Percentiles rank a stretch among this genome's conserved stretches.
Conservation (phyloP, 2,113 vertebrate species). For the Asarcornis scutulata region DNA sequence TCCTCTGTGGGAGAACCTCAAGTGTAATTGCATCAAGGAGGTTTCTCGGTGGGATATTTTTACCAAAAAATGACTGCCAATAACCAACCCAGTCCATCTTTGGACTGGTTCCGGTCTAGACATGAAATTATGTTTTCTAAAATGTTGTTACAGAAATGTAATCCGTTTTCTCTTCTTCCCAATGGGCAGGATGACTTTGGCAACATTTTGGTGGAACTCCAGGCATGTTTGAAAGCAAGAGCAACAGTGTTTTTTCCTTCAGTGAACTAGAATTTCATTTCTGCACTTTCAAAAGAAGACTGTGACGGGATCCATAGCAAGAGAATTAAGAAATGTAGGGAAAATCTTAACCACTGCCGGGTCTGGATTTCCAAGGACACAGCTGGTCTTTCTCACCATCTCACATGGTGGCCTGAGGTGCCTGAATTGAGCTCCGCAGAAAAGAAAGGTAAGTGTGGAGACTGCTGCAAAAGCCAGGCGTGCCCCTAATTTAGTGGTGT, state of each 20-base stretch:
- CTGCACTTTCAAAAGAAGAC: background rate
- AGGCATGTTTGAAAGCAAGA: background rate
- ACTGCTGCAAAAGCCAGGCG: background rate
- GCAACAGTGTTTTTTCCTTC: background rate
- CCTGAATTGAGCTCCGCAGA: too few relatives aligned
- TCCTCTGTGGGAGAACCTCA: background rate
- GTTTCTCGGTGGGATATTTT: background rate
- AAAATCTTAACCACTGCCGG: background rate
- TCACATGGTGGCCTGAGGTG: background rate
- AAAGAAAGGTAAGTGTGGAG: background rate
- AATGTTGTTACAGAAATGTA: background rate
- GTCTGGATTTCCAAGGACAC: background rate
- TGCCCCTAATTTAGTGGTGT: background rate
- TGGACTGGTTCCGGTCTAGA: background rate
- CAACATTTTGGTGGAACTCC: background rate
- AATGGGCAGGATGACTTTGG: background rate
- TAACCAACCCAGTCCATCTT: background rate
- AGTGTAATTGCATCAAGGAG: background rate
- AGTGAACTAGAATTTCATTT: background rate
- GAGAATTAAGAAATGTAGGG: background rate
- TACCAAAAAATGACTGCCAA: background rate
- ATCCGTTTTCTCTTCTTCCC: background rate
- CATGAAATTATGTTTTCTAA: background rate
- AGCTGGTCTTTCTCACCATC: background rate
- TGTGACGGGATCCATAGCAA: background rate